Evolutionary conservation across 2,797 vertebrate genomes (phyloP).

Genomic region (Macroramphosus scolopax): DNA sequence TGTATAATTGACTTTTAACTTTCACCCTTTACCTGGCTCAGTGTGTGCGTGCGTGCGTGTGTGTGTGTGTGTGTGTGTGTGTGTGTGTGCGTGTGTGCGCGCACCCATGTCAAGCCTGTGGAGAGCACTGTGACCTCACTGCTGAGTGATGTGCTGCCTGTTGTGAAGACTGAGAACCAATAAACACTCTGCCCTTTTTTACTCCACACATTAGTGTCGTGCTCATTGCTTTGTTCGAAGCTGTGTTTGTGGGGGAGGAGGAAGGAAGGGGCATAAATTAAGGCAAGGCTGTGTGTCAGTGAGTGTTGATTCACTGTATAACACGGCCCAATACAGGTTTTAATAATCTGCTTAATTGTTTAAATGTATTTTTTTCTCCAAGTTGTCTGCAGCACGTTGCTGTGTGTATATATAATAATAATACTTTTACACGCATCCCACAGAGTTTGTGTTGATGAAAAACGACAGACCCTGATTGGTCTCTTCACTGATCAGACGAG

Average conservation of each 20-base stretch:
- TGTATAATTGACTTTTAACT: conserved; percentile 40
- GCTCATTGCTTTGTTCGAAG: conserved; percentile 28
- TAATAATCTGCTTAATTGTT: too few species aligned
- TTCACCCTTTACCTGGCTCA: conserved; percentile 33
- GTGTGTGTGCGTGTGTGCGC: conserved; percentile 25
- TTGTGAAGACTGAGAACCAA: conserved; percentile 74
- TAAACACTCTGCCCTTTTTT: conserved; percentile 78
- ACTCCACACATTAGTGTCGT: conserved; percentile 55
- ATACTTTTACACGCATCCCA: too few species aligned
- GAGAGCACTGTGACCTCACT: conserved; percentile 87
- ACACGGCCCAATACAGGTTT: too few species aligned
- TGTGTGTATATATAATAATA: too few species aligned
- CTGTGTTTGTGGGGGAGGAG: conserved; percentile 20
- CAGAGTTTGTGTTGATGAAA: too few species aligned
- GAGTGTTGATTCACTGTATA: too few species aligned
- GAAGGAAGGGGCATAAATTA: neutral
- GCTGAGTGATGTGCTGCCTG: conserved; percentile 75
- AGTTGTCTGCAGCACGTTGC: too few species aligned
- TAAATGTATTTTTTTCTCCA: too few species aligned
- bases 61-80: conserved; percentile 20
- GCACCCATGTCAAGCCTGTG: conserved; percentile 46
- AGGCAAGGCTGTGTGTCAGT: too few species aligned
- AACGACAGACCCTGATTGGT: too few species aligned
- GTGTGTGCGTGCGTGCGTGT: conserved; percentile 27
- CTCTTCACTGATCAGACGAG: too few species aligned